Conservation (phyloP, 2,797 vertebrate genomes). For the Podargus strigoides region DNA sequence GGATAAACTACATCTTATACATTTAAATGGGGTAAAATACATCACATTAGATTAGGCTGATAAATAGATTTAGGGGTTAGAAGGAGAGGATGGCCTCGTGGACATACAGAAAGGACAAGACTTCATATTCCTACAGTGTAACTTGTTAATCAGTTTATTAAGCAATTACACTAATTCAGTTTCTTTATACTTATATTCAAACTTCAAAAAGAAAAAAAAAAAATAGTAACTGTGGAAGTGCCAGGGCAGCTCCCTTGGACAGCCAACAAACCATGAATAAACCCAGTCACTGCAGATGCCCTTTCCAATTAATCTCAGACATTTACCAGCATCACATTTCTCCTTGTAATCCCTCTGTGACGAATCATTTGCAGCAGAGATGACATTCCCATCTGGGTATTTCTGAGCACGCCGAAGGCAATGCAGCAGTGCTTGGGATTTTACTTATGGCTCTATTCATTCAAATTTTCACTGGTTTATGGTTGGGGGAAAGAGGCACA, state of each 20-base stretch:
- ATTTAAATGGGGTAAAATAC: neutral
- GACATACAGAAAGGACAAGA: neutral
- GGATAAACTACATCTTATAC: neutral
- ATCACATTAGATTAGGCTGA: neutral
- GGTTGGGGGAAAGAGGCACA: neutral
- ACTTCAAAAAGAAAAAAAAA: neutral
- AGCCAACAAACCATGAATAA: slow-evolving; percentile 24
- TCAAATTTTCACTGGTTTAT: neutral
- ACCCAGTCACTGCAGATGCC: neutral
- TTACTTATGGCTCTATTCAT: neutral
- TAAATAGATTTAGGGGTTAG: neutral
- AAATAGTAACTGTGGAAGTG: neutral
- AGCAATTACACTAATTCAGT: neutral
- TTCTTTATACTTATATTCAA: neutral
- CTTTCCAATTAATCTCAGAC: slow-evolving; percentile 32
- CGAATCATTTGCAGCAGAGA: slow-evolving; percentile 19
- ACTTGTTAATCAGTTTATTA: neutral
- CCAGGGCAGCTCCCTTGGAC: neutral
- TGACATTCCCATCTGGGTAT: neutral
- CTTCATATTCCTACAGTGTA: neutral
- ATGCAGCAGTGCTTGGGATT: neutral
- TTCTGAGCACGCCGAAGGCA: neutral
- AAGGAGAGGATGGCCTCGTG: neutral
- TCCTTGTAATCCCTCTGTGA: slow-evolving; percentile 1
- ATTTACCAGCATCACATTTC: neutral